These are phyloP conservation scores for Caenorhabditis panamensis DNA, from an alignment of 2,888 invertebrate genomes.

Conservation along the genomic window DNA sequence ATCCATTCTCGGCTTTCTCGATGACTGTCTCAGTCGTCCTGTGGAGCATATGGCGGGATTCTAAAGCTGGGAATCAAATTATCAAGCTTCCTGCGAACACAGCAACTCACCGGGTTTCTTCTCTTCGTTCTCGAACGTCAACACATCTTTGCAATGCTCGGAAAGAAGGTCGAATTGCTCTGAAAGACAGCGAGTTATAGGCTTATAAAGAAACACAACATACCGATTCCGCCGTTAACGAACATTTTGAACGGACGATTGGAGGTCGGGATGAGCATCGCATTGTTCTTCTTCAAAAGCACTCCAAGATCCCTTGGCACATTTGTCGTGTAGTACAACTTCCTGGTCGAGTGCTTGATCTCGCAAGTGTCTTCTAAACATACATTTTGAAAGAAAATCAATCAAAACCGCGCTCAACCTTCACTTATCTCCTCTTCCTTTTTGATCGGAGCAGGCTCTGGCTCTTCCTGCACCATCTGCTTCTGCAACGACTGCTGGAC, in stretches of 20 bases:
- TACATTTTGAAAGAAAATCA: too few relatives aligned
- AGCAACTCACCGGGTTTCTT: not conserved
- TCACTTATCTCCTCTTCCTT: too few relatives aligned
- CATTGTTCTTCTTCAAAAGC: too few relatives aligned
- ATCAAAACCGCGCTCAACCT: too few relatives aligned
- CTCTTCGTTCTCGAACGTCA: not conserved
- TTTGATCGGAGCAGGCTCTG: too few relatives aligned
- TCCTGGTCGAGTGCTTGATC: too few relatives aligned
- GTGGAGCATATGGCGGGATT: not conserved
- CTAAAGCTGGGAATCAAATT: not conserved
- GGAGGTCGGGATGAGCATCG: too few relatives aligned
- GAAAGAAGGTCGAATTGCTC: constrained; percentile 11
- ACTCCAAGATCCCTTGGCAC: not conserved
- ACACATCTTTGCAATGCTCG: constrained; percentile 6
- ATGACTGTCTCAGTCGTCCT: not conserved
- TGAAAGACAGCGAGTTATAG: not conserved
- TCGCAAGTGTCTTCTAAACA: too few relatives aligned
- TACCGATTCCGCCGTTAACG: constrained; percentile 35
- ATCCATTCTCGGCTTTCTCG: not conserved
- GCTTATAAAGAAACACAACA: not conserved
- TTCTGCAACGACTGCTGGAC: too few relatives aligned
- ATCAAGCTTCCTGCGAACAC: not conserved
- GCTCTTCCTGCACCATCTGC: too few relatives aligned
- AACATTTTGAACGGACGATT: constrained; percentile 3
- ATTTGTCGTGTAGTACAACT: not conserved